A percentile compares a stretch with the other conserved stretches of the same genome.
Conservation (phyloP, 92 coral and sea anemone species). For the Pocillopora meandrina region DNA sequence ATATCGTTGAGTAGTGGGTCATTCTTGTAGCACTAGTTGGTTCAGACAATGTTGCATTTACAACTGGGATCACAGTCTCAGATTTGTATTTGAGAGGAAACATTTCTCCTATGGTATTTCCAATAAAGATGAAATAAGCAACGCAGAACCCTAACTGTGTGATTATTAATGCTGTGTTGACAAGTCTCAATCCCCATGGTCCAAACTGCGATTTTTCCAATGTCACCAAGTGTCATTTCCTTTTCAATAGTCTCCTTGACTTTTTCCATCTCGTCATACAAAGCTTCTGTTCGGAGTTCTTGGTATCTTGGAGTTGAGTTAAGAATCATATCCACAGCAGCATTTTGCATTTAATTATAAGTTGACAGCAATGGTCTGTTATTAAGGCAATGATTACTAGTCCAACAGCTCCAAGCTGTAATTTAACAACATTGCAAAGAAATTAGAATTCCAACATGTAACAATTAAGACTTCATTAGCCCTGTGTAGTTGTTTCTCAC, state of each 20-base stretch:
- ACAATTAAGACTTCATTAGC: no score
- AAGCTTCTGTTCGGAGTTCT: constrained; percentile 67
- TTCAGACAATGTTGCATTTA: neutral
- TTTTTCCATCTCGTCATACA: constrained; percentile 66
- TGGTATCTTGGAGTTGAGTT: constrained; percentile 80
- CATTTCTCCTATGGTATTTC: constrained; percentile 86
- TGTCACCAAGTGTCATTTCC: constrained; percentile 93
- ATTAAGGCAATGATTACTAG: constrained; percentile 80
- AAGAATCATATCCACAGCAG: constrained; percentile 84
- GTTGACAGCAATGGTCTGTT: constrained; percentile 93
- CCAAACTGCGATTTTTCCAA: constrained; percentile 87
- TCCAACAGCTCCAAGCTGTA: constrained; percentile 83
- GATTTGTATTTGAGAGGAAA: constrained; percentile 64
- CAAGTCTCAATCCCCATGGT: constrained; percentile 87
- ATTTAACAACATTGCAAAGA: neutral
- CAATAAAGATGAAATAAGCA: constrained; percentile 95
- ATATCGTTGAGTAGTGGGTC: neutral
- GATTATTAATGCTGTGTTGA: constrained; percentile 78
- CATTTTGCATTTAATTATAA: constrained; percentile 93
- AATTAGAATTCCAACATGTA: no score
- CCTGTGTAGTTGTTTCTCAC: no score
- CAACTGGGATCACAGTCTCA: constrained; percentile 1
- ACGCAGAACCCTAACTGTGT: constrained; percentile 94
- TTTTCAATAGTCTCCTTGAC: constrained; percentile 69
- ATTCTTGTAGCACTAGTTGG: constrained; percentile 15